Percentiles rank a stretch among this genome's conserved stretches.
These are phyloP conservation scores for Latrodectus hesperus DNA, from an alignment of 2,888 invertebrate genomes.

Conservation along the genomic window DNA sequence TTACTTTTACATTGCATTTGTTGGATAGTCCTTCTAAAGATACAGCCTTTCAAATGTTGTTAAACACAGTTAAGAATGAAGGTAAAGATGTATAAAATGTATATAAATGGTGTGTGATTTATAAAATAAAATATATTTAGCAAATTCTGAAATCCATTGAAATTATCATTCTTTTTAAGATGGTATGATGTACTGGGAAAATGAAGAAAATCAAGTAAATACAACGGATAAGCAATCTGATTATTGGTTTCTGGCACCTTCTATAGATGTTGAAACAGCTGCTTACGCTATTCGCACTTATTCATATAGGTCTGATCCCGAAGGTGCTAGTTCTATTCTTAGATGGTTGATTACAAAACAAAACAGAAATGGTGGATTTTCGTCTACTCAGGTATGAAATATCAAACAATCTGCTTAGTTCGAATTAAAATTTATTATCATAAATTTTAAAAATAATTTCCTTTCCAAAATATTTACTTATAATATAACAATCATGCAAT, in stretches of 20 bases:
- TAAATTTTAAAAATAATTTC: too few species aligned
- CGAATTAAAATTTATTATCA: too few species aligned
- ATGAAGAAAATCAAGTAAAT: constrained; percentile 75
- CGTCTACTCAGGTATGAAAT: constrained; percentile 80
- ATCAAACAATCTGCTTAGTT: not conserved
- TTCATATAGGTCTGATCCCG: constrained; percentile 76
- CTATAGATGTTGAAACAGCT: constrained; percentile 89
- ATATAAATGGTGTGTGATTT: too few species aligned
- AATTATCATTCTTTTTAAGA: constrained; percentile 71
- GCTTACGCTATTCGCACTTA: constrained; percentile 88
- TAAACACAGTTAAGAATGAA: constrained; percentile 76
- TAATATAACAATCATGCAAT: too few species aligned
- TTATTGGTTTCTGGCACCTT: constrained; percentile 78
- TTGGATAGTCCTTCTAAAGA: constrained; percentile 84
- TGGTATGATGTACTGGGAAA: constrained; percentile 88
- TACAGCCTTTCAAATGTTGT: constrained; percentile 80
- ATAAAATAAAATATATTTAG: not conserved
- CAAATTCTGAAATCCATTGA: not conserved
- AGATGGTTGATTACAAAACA: constrained; percentile 84
- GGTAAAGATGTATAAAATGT: constrained; percentile 20
- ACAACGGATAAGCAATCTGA: constrained; percentile 71
- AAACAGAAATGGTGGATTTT: constrained; percentile 83
- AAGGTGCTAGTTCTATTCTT: constrained; percentile 80
- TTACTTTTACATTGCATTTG: constrained; percentile 84
- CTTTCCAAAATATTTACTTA: too few species aligned